phyloP scores from a whole-genome alignment of 2,888 invertebrate genomes.

The Octonoba sinensis region DNA sequence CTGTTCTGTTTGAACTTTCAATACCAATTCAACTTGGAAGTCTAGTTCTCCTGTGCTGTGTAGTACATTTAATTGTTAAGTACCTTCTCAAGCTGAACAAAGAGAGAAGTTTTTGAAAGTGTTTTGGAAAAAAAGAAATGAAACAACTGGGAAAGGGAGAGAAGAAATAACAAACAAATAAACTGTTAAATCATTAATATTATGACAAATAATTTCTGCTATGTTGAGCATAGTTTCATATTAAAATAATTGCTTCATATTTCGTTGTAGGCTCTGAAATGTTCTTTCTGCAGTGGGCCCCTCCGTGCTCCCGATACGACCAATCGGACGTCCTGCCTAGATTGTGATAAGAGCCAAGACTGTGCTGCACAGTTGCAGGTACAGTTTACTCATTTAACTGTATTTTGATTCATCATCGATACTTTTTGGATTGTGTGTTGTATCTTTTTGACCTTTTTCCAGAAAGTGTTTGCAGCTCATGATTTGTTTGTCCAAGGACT shows the following conservation, averaged over 20 bases:
- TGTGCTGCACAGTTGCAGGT: constrained; percentile 56
- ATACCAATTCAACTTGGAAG: too few species aligned
- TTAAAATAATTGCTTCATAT: neutral
- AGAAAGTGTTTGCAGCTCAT: constrained; percentile 66
- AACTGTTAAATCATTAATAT: too few species aligned
- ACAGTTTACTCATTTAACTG: neutral
- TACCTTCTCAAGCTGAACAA: too few species aligned
- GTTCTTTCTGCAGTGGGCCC: constrained; percentile 68
- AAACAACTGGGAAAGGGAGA: too few species aligned
- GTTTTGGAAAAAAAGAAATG: too few species aligned
- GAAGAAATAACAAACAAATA: too few species aligned
- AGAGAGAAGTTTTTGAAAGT: too few species aligned
- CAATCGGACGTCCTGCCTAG: constrained; percentile 54
- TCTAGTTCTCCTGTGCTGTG: too few species aligned
- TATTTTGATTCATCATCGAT: too few species aligned
- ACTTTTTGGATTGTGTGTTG: neutral
- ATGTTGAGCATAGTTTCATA: neutral
- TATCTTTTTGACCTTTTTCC: neutral
- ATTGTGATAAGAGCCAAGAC: constrained; percentile 61
- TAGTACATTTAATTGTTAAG: too few species aligned
- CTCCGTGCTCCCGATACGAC: constrained; percentile 51
- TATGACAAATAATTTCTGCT: too few species aligned
- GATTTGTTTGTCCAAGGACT: constrained; percentile 67
- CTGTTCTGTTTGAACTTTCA: too few species aligned
- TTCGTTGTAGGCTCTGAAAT: constrained; percentile 67